Evolutionary conservation across 1,140 invertebrate species (phyloP).

Genomic region (Melitaea cinxia): DNA sequence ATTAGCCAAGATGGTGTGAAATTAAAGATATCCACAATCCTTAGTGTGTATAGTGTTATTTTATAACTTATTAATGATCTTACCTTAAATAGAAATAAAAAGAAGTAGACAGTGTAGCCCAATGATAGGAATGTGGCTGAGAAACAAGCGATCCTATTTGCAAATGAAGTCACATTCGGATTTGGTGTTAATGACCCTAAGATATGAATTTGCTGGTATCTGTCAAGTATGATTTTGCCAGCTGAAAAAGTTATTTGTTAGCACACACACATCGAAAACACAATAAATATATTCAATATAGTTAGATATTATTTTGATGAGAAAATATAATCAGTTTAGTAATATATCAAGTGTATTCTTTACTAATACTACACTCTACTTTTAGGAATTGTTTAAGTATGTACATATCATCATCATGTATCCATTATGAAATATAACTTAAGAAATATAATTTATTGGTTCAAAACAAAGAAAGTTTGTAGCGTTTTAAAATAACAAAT

Average conservation of each 20-base stretch:
- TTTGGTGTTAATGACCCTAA: conserved; percentile 75
- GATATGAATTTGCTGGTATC: conserved; percentile 76
- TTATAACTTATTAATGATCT: conserved; percentile 27
- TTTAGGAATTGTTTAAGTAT: too few species aligned
- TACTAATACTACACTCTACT: too few species aligned
- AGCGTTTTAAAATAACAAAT: too few species aligned
- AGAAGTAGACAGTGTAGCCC: conserved; percentile 73
- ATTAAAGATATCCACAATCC: too few species aligned
- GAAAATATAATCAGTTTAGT: too few species aligned
- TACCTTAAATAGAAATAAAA: conserved; percentile 75
- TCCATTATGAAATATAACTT: too few species aligned
- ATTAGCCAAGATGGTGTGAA: too few species aligned
- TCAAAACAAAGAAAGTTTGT: too few species aligned
- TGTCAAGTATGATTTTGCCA: conserved; percentile 79
- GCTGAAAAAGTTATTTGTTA: conserved; percentile 71
- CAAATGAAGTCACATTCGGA: conserved; percentile 74
- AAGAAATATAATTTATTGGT: too few species aligned
- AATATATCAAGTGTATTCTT: too few species aligned
- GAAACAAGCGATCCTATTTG: conserved; percentile 72
- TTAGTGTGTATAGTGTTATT: neutral
- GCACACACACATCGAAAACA: conserved; percentile 34
- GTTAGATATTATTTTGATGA: neutral
- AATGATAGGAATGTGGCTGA: conserved; percentile 68
- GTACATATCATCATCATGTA: too few species aligned
- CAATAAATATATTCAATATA: neutral